Percentiles rank a stretch among this genome's conserved stretches.
Conservation (phyloP, 1,140 invertebrate species). For the Nephotettix cincticeps region DNA sequence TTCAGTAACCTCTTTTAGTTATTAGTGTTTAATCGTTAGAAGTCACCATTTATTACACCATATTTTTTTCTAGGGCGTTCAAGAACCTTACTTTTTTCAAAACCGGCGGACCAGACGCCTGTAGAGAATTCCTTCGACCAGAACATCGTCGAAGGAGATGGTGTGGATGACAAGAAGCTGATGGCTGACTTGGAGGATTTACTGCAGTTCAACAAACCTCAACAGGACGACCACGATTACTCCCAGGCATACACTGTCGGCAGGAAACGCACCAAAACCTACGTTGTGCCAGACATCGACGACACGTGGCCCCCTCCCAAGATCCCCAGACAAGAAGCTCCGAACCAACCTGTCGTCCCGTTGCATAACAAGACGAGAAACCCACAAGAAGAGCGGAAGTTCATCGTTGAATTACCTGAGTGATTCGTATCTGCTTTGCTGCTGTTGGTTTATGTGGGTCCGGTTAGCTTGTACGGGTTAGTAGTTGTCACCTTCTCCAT, state of each 20-base stretch:
- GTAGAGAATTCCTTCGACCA: constrained; percentile 29
- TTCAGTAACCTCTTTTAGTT: too few species aligned
- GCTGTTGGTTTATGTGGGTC: constrained; percentile 1
- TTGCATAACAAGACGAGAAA: background rate
- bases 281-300: constrained; percentile 49
- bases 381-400: background rate
- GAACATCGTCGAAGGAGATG: constrained; percentile 26
- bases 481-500: background rate
- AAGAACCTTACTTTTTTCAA: constrained; percentile 49
- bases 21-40: too few species aligned
- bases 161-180: constrained; percentile 38
- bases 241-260: constrained; percentile 40
- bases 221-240: constrained; percentile 51
- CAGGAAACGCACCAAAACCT: constrained; percentile 32
- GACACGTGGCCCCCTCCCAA: constrained; percentile 51
- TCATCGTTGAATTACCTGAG: background rate
- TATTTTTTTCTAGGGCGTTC: constrained; percentile 49
- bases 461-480: constrained; percentile 5
- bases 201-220: constrained; percentile 48
- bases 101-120: constrained; percentile 34
- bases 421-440: background rate
- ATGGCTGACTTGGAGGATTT: constrained; percentile 50
- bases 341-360: background rate
- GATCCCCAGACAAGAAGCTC: background rate
- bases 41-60: too few species aligned